phyloP scores from a whole-genome alignment of 2,888 invertebrate species.

The Lordiphosa fenestrarum region DNA sequence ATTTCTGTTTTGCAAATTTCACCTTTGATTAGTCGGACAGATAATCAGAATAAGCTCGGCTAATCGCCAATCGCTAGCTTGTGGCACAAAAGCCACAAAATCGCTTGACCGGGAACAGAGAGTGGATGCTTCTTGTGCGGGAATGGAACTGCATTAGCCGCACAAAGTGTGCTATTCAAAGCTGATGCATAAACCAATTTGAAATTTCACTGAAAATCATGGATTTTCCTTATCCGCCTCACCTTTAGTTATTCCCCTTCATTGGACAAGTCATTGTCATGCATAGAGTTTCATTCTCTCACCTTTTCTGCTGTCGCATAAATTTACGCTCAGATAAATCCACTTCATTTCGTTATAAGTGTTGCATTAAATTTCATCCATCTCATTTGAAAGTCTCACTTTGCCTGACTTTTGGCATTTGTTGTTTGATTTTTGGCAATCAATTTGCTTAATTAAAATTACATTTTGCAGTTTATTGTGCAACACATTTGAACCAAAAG shows the following conservation, averaged over 20 bases:
- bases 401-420: constrained; percentile 5
- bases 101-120: no score
- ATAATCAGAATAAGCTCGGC: no score
- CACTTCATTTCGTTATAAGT: constrained; percentile 7
- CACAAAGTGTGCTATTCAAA: constrained; percentile 31
- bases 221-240: not conserved
- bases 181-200: constrained; percentile 1
- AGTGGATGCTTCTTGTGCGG: no score
- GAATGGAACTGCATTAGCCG: constrained; percentile 2
- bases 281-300: constrained; percentile 30
- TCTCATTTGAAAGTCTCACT: constrained; percentile 4
- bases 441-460: constrained; percentile 49
- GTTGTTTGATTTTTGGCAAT: constrained; percentile 2
- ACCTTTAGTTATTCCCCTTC: constrained; percentile 28
- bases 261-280: constrained; percentile 41
- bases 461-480: constrained; percentile 27
- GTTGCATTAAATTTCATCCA: constrained; percentile 15
- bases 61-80: no score
- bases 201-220: constrained; percentile 9
- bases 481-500: constrained; percentile 18
- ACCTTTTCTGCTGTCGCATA: constrained; percentile 26
- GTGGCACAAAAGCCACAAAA: no score
- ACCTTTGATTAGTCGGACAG: no score
- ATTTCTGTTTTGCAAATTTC: no score
- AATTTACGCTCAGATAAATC: constrained; percentile 28